Base-by-base conservation (phyloP, 2,113 vertebrate genomes). In the Ophiodon elongatus region DNA sequence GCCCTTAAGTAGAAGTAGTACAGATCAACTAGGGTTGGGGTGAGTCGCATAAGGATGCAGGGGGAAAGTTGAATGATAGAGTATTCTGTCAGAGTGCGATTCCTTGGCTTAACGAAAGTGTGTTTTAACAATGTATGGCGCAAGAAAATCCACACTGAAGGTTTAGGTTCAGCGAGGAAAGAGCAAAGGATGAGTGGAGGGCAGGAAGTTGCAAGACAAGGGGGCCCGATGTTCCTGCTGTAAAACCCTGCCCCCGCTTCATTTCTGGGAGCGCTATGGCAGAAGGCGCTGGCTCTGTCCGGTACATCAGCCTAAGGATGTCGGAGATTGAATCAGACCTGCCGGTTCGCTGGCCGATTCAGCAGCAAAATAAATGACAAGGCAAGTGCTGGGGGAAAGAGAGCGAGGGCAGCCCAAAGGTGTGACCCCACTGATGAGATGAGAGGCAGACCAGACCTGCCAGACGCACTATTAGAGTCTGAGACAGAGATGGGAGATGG, bases 341-440 rank as follows among this genome's bases (percentile, higher is more conserved):
- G 76, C 81, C 14, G 76, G 82, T 87, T 83, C 57, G 50, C 80
- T 41, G 81, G 85, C 75, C 41, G 67, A 80, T 88, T 82, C 80
- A 71, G 75, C 83, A 54, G 84, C 83, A 88, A 88, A 91, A 92
- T 93, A 93, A 93, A 93, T 93, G 92, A 93, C 93, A 92, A 84
- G 89, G 75, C 85, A 76, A 83, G 77, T 70, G 78, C 76, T 72
- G 67, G 70, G 68, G 73, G 80, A 80, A 73, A 82, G 74, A 85
- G 84, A 77, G 79, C 2, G 66, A 74, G 91, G 81, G 89, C 88
- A 79, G 84, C 88, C 85, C 83, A 91, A 83, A 91, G 92, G 89
- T 89, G 89, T 83, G 89, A 93, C 91, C 90, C 77, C 79, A 67
- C 80, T 91, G 91, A 94, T 94, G 89, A 94, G 92, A 94, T 94